A percentile compares a stretch with the other conserved stretches of the same genome.
These are phyloP conservation scores for Erebia palarica DNA, from an alignment of 2,888 invertebrate species.

Conservation along the genomic window DNA sequence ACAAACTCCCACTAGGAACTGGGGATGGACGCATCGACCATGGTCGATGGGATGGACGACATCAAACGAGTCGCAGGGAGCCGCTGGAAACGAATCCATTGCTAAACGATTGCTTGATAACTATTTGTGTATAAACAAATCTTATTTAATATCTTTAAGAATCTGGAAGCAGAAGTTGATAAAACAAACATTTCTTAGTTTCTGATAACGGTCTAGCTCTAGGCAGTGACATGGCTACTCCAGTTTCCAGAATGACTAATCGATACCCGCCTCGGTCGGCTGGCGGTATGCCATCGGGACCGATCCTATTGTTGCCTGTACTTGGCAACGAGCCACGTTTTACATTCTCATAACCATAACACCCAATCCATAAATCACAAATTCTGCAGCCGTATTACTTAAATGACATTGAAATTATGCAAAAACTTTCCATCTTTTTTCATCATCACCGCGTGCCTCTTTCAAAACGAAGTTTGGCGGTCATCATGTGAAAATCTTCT, in stretches of 20 bases:
- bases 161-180: not conserved
- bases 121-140: not conserved
- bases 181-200: not conserved
- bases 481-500: no score
- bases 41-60: no score
- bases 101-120: no score
- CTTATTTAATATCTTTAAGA: not conserved
- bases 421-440: not conserved
- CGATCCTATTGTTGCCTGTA: conserved; percentile 34
- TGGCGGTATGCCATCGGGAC: conserved; percentile 34
- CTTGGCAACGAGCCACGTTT: conserved; percentile 30
- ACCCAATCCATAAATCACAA: not conserved
- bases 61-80: no score
- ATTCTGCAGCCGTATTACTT: not conserved
- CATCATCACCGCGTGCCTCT: no score
- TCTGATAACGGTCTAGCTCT: not conserved
- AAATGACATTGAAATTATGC: not conserved
- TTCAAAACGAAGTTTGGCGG: no score
- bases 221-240: conserved; percentile 16
- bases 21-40: no score
- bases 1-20: no score
- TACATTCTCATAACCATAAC: conserved; percentile 16
- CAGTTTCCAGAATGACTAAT: conserved; percentile 38
- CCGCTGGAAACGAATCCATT: no score
- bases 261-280: conserved; percentile 35